Evolutionary conservation across 2,888 invertebrate genomes (phyloP), one percentile per base, ranked within the genome.

Genomic region (Philonicus albiceps): DNA sequence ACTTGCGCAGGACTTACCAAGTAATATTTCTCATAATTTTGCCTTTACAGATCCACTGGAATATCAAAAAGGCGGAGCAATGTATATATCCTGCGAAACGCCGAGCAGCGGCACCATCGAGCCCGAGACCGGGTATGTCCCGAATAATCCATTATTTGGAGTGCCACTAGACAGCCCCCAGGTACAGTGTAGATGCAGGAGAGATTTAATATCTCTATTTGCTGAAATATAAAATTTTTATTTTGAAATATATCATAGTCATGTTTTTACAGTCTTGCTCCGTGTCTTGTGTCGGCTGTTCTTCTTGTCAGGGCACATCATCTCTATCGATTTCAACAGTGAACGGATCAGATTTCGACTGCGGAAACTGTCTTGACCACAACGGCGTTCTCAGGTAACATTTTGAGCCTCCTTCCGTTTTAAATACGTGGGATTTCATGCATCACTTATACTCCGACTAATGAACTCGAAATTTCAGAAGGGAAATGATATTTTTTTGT

Each of bases 1-100:
- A 49, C 1, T 49, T 64, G 64, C 64, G 64, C 64, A 64, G 64
- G 64, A 27, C 64, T 11, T 27, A 3, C 27, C 19, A 64, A 27
- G 27, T 64, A 64, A 64, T 64, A 64, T 64, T 64, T 19, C 7
- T 22, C 64, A 64, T 64, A 64, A 64, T 22, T 22, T 22, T 64
- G 64, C 40, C 16, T 37, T 90, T 90, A 89, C 90, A 92, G 92
- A 92, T 92, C 92, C 92, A 91, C 91, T 92, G 91, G 92, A 92
- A 91, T 92, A 92, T 91, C 91, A 92, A 91, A 92, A 92, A 92
- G 92, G 92, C 92, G 92, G 92, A 92, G 92, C 92, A 86, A 92
- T 92, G 92, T 92, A 92, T 91, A 92, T 92, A 91, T 91, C 92
- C 91, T 92, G 93, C 90, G 92, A 92, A 91, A 93, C 92, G 91